Evolutionary conservation across 2,797 vertebrate species (phyloP), one percentile per base, ranked within the genome.

Genomic region (Characodon lateralis): DNA sequence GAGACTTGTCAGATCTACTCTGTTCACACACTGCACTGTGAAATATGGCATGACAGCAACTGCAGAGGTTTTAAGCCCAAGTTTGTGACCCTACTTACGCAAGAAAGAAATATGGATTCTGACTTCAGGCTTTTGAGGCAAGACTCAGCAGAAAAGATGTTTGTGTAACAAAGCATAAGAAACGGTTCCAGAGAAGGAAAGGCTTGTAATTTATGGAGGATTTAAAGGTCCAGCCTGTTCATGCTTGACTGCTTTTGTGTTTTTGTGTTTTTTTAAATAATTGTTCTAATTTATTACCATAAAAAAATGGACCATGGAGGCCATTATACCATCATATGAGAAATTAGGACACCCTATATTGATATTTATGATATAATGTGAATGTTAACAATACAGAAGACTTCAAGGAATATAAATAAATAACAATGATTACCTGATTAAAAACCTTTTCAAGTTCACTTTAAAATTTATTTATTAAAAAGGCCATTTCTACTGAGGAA

Each of bases 21-120:
- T 87, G 87, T 93, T 90, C 85, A 81, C 80, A 87, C 88, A 78
- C 87, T 71, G 82, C 89, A 87, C 87, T 89, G 88, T 88, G 88
- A 93, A 93, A 92, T 89, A 87, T 78, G 82, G 78, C 79, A 79
- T 92, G 93, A 93, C 91, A 93, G 91, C 59, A 89, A 86, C 87
- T 91, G 87, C 87, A 89, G 88, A 89, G 88, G 87, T 91, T 93
- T 90, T 81, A 90, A 92, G 85, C 81, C 88, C 72, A 0, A 78
- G 89, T 90, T 86, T 88, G 87, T 87, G 89, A 91, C 90, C 85
- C 85, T 88, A 85, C 91, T 93, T 87, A 90, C 78, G 88, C 83
- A 74, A 78, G 82, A 87, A 85, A 87, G 82, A 91, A 89, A 91
- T 85, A 91, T 89, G 82, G 84, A 89, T 89, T 92, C 80, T 89